Conservation (phyloP, 2,113 vertebrate species). For the Pavo muticus region DNA sequence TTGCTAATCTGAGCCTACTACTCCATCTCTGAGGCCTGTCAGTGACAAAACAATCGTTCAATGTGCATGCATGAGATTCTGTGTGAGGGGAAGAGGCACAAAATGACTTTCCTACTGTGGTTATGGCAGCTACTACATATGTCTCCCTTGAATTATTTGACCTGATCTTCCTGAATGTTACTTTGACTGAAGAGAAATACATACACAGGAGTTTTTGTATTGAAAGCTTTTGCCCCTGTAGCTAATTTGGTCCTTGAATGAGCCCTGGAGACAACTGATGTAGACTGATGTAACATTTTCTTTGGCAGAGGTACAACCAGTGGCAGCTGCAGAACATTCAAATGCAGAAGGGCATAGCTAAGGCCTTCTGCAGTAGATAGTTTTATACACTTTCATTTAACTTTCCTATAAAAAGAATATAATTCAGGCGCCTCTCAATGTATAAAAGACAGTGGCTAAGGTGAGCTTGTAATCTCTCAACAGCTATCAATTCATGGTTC, state of each 20-base stretch:
- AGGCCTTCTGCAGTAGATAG: background rate
- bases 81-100: fast-evolving
- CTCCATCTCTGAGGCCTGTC: background rate
- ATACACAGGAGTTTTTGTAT: background rate
- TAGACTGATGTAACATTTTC: background rate
- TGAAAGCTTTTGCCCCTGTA: background rate
- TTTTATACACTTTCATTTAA: background rate
- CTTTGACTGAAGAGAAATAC: background rate
- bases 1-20: background rate
- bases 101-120: background rate
- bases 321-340: background rate
- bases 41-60: background rate
- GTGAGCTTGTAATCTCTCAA: background rate
- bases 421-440: background rate
- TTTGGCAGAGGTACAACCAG: background rate
- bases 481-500: background rate
- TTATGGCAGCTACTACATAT: background rate
- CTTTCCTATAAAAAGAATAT: background rate
- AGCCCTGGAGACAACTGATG: background rate
- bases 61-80: background rate
- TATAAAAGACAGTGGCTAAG: background rate
- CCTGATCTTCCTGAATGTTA: background rate
- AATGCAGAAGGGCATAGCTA: background rate
- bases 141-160: fast-evolving
- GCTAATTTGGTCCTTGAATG: background rate